Percentiles rank a stretch among this genome's conserved stretches.
phyloP scores from a whole-genome alignment of 2,888 invertebrate genomes.

The Melolontha melolontha region DNA sequence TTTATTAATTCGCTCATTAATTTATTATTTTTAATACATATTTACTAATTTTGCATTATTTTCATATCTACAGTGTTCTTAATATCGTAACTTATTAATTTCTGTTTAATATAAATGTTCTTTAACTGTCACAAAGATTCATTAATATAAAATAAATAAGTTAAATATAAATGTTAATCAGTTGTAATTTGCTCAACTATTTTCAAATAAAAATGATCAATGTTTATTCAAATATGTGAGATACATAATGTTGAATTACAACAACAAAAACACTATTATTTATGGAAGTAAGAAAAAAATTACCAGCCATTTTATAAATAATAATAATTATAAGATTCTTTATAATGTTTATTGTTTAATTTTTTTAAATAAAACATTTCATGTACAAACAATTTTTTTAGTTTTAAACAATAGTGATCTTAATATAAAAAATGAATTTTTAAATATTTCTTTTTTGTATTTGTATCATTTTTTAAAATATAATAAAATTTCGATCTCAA shows the following conservation, averaged over 20 bases:
- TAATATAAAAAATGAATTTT: no score
- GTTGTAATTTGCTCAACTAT: slow-evolving; percentile 26
- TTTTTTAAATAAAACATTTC: slow-evolving; percentile 31
- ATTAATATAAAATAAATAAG: not conserved
- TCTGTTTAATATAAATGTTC: not conserved
- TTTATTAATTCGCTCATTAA: no score
- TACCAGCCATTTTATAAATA: no score
- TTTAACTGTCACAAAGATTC: not conserved
- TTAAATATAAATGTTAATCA: slow-evolving; percentile 10
- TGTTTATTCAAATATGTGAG: not conserved
- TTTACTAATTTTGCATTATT: no score
- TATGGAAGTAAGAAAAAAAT: slow-evolving; percentile 7
- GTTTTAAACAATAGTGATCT: no score
- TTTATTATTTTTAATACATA: no score
- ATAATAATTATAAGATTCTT: not conserved
- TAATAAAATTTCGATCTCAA: no score
- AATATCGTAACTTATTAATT: not conserved
- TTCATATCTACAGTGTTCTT: no score
- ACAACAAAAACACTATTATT: not conserved
- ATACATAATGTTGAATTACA: no score
- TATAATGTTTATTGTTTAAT: slow-evolving; percentile 16
- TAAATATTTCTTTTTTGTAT: no score
- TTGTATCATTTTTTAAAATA: no score
- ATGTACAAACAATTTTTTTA: slow-evolving; percentile 2
- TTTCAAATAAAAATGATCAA: slow-evolving; percentile 7